phyloP scores from a whole-genome alignment of 2,888 invertebrate genomes.

The Lordiphosa andalusiaca region DNA sequence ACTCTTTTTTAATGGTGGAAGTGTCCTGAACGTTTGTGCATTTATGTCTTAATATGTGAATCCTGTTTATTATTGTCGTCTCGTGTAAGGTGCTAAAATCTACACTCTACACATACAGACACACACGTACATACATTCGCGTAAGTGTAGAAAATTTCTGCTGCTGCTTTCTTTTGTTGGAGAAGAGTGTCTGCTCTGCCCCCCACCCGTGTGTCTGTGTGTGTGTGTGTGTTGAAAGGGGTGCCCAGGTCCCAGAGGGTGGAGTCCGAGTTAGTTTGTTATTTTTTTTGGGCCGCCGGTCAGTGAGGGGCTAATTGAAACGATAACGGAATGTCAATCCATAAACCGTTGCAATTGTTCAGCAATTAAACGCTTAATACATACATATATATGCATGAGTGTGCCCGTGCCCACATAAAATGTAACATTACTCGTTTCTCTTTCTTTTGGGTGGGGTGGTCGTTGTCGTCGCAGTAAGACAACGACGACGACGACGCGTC shows the following conservation, averaged over 20 bases:
- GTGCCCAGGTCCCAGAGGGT: slow-evolving; percentile 11
- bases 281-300: slow-evolving; percentile 8
- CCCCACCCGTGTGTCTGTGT: slow-evolving; percentile 1
- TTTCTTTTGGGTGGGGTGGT: slow-evolving; percentile 19
- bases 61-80: slow-evolving; percentile 31
- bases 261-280: slow-evolving; percentile 1
- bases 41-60: too few species aligned
- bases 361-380: slow-evolving; percentile 27
- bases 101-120: slow-evolving; percentile 42
- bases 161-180: slow-evolving; percentile 56
- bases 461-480: slow-evolving; percentile 11
- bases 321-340: slow-evolving; percentile 13
- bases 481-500: slow-evolving; percentile 40
- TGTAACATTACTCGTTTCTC: slow-evolving; percentile 16
- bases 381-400: not conserved
- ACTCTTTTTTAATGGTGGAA: slow-evolving; percentile 17
- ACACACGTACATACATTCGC: slow-evolving; percentile 20
- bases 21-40: slow-evolving; percentile 39
- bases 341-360: slow-evolving; percentile 26
- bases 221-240: slow-evolving; percentile 24
- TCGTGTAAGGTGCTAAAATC: slow-evolving; percentile 57
- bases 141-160: slow-evolving; percentile 60
- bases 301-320: slow-evolving; percentile 10
- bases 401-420: slow-evolving; percentile 19
- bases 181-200: slow-evolving; percentile 27